Base-by-base conservation (phyloP, 1,140 invertebrate species). In the Vollenhovia emeryi region DNA sequence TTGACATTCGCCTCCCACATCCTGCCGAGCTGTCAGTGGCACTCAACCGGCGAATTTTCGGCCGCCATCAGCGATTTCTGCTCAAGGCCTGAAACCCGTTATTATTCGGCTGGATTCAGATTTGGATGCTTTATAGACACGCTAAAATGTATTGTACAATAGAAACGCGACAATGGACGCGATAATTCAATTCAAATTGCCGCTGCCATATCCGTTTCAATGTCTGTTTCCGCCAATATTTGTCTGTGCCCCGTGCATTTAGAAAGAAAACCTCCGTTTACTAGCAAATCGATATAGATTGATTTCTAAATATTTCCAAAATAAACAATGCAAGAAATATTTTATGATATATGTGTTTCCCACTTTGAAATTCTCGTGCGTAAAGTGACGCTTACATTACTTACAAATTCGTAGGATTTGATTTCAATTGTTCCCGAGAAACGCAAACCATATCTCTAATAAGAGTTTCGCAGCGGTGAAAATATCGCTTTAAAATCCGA, bases 1-100 rank as follows among this genome's bases (percentile, higher is more conserved):
- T 91, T 91, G 91, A 91, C 91, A 91, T 91, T 91, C 91, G 90
- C 91, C 91, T 91, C 91, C 91, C 91, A 91, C 91, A 91, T 91
- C 90, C 90, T 91, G 90, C 84, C 82, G 69, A 36, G 55, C 43
- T 79, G 57, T 55, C 90, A 91, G 90, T 86, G 90, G 57, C 50
- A 86, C 90, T 91, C 90, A 91, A 84, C 68, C 73, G 30, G 21
- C 5, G 66, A 52, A 36, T 52, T 82, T 82, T 71, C 9, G 33
- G 24, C 45, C 11, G 11, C 24, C 52, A 45, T 36, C 30, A 36
- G 40, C 5, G 24, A 48, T 43, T 57, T 45, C 24, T 82, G 40
- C 40, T 75, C 79, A 75, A 74, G 68, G 50, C 57, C 50, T 27
- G 6, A 50, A 24, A 36, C 59, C 43, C 60, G 60, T 79, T 79